Evolutionary conservation across 2,113 vertebrate genomes (phyloP).

Genomic region (Apaloderma vittatum): DNA sequence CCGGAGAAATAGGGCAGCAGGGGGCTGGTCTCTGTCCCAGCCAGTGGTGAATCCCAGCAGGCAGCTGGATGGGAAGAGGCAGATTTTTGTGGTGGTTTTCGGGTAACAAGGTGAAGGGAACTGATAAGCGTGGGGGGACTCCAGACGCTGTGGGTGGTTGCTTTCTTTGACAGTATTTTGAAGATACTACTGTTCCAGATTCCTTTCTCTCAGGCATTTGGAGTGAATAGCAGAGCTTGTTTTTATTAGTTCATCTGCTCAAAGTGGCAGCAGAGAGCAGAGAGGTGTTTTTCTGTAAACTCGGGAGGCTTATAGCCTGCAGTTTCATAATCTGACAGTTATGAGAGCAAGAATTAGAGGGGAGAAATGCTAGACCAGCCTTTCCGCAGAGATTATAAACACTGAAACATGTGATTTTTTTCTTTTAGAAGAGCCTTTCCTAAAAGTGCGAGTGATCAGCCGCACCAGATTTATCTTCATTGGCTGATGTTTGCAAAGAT

Average conservation of each 20-base stretch:
- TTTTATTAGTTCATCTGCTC: slow-evolving; percentile 65
- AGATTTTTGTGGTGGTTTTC: background rate
- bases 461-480: slow-evolving; percentile 27
- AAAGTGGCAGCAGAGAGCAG: slow-evolving; percentile 31
- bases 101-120: slow-evolving; percentile 10
- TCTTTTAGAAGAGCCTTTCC: slow-evolving; percentile 10
- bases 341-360: slow-evolving; percentile 53
- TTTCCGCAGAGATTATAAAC: slow-evolving; percentile 51
- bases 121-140: background rate
- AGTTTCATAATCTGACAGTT: slow-evolving; percentile 69
- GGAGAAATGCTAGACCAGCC: slow-evolving; percentile 13
- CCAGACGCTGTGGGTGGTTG: slow-evolving; percentile 14
- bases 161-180: slow-evolving; percentile 28
- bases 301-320: slow-evolving; percentile 3
- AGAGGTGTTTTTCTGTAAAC: slow-evolving; percentile 57
- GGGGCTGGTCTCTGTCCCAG: background rate
- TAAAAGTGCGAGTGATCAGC: slow-evolving; percentile 36
- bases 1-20: background rate
- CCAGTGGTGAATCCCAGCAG: background rate
- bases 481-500: slow-evolving; percentile 34
- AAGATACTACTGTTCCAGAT: slow-evolving; percentile 58
- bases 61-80: background rate
- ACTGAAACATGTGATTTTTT: background rate
- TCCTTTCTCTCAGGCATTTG: slow-evolving; percentile 45
- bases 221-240: slow-evolving; percentile 22